Base-by-base conservation (phyloP, 2,888 invertebrate species). In the Cremastobaeus sp. region DNA sequence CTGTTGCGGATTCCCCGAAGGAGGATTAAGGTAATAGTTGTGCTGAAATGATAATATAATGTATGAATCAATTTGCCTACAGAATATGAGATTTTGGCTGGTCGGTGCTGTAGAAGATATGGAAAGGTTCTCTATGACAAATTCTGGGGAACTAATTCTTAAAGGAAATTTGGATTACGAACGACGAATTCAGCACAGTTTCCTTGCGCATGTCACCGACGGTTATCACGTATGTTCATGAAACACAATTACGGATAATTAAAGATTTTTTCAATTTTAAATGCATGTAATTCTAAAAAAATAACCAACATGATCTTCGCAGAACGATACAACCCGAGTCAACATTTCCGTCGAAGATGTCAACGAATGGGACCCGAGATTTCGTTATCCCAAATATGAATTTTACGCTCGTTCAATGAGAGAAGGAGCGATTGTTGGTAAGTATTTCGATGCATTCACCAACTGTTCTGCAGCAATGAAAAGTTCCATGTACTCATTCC, bases 331-430 rank as follows among this genome's bases (percentile, higher is more conserved):
- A 0, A 93, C 96, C 0, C 91, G 92, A 4, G 92, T 96, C 1
- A 93, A 94, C 81, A 90, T 97, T 20, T 92, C 93, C 0, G 94
- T 97, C 11, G 89, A 93, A 79, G 94, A 96, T 86, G 94, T 96
- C 5, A 97, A 97, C 88, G 96, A 97, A 85, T 96, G 96, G 96
- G 96, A 96, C 87, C 97, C 97, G 0, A 90, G 95, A 62, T 97
- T 97, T 89, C 91, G 94, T 0, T 93, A 94, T 88, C 93, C 95
- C 3, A 93, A 95, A 86, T 97, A 96, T 88, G 95, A 96, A 88
- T 96, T 97, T 71, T 84, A 86, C 50, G 85, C 85, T 17, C 81
- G 82, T 45, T 81, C 80, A 11, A 76, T 86, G 35, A 82, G 83
- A 50, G 86, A 84, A 57, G 86, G 87, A 47, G 83, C 85, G 9